Evolutionary conservation across 2,797 vertebrate species (phyloP).

Genomic region (Notolabrus celidotus): DNA sequence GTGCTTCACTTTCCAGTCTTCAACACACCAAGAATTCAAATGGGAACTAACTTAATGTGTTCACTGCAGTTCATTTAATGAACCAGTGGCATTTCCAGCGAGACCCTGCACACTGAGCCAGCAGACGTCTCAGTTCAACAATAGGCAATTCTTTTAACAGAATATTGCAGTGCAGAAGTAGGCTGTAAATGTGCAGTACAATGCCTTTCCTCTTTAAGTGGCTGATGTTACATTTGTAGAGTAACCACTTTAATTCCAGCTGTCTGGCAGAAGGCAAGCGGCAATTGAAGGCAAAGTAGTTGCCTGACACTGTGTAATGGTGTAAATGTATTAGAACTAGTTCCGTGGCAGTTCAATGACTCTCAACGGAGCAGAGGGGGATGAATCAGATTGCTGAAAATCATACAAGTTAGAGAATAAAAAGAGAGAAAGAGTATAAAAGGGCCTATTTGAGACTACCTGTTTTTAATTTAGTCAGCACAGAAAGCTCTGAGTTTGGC

Average conservation of each 20-base stretch:
- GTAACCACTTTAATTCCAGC: slow-evolving; percentile 74
- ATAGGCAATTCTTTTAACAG: slow-evolving; percentile 72
- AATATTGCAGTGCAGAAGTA: slow-evolving; percentile 59
- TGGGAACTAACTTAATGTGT: slow-evolving; percentile 80
- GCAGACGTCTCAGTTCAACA: slow-evolving; percentile 66
- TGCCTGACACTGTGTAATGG: slow-evolving; percentile 63
- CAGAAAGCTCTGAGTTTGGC: slow-evolving; percentile 31
- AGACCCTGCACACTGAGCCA: slow-evolving; percentile 46
- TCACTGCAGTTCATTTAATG: slow-evolving; percentile 80
- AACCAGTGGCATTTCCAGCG: slow-evolving; percentile 81
- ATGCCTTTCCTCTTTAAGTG: slow-evolving; percentile 66
- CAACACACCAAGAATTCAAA: slow-evolving; percentile 72
- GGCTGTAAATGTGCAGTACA: slow-evolving; percentile 69
- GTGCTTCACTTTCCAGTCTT: slow-evolving; percentile 44
- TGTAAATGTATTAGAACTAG: slow-evolving; percentile 58
- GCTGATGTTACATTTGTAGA: slow-evolving; percentile 71
- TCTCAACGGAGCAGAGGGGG: slow-evolving; percentile 49
- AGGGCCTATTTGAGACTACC: slow-evolving; percentile 17
- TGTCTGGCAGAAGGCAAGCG: slow-evolving; percentile 62
- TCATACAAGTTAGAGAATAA: slow-evolving; percentile 49
- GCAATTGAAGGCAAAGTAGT: slow-evolving; percentile 63
- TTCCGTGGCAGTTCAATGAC: slow-evolving; percentile 57
- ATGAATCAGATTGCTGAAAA: slow-evolving; percentile 44
- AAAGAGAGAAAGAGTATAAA: slow-evolving; percentile 18
- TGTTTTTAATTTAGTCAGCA: slow-evolving; percentile 46